Base-by-base conservation (phyloP, 2,888 invertebrate genomes). In the Odontocolon sp. region DNA sequence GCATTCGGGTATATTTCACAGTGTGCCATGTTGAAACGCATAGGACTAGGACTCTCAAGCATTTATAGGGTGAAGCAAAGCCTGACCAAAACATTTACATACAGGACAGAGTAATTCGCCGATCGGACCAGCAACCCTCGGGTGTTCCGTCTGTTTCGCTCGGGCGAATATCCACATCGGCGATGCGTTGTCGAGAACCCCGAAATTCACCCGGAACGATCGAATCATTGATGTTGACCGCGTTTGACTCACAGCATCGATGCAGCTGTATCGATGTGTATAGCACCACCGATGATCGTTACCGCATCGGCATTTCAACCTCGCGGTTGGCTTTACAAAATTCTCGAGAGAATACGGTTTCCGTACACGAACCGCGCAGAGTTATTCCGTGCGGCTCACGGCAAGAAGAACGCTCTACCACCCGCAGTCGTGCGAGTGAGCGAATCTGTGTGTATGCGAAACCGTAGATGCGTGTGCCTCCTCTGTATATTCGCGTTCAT, bases 141-240 rank as follows among this genome's bases (percentile, higher is more conserved):
- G 36, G 38, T 50, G 23, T 45, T 31, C 11, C 18, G 63, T 47
- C 50, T 50, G 64, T 50, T n/a, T n/a, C n/a, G n/a, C n/a, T n/a
- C 50, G 16, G 14, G 36, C 36, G 50, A 38, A 64, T 36, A 50
- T 64, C 64, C 47, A 50, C 64, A 64, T 23, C 64, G 38, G 38
- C 26, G 36, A 64, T 63, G 50, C 64, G 36, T 50, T 50, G 47
- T 50, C 64, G 26, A 50, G 64, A 47, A 26, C 36, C 38, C 14
- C 50, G 33, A 47, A 50, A 50, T 47, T 64, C 47, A 11, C 5
- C 50, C 38, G 64, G 64, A 64, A 36, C 36, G 64, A 23, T 63
- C 63, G 47, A 63, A 64, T 64, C 64, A 64, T 64, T 23, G 38
- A 38, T 36, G 50, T 50, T 64, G 50, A 50, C 50, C 50, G 26